phyloP scores from a whole-genome alignment of 1,140 invertebrate species.

The Heliconius melpomene region DNA sequence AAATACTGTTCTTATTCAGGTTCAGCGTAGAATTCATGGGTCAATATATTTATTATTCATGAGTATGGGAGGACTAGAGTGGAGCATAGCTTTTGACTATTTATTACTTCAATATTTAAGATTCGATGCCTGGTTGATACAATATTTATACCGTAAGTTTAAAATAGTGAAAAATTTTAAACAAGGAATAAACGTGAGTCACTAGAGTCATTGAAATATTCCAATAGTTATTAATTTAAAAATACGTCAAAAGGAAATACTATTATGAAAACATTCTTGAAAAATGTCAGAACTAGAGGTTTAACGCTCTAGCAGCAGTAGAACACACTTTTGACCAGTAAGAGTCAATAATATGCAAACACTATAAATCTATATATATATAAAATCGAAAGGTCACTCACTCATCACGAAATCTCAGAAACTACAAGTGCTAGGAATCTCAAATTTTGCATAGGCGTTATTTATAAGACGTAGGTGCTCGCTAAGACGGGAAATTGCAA shows the following conservation, averaged over 20 bases:
- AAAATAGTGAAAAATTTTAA: not conserved
- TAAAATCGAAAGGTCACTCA: no score
- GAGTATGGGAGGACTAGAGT: not conserved
- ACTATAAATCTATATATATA: no score
- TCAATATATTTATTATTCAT: constrained; percentile 8
- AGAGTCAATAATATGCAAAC: not conserved
- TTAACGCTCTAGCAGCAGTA: no score
- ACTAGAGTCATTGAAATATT: not conserved
- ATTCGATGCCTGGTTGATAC: not conserved
- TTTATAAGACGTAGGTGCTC: no score
- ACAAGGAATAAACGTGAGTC: not conserved
- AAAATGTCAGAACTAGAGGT: no score
- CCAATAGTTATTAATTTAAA: no score
- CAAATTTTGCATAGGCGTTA: no score
- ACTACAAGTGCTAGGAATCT: no score
- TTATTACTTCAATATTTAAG: not conserved
- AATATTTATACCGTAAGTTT: not conserved
- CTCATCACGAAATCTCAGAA: no score
- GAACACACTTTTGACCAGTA: no score
- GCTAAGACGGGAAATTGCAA: no score
- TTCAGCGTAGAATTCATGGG: not conserved
- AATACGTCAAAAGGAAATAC: not conserved
- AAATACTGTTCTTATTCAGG: not conserved
- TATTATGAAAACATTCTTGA: not conserved
- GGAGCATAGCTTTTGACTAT: not conserved